Conservation (phyloP, 2,888 invertebrate genomes). For the Gymnoscelis rufifasciata region DNA sequence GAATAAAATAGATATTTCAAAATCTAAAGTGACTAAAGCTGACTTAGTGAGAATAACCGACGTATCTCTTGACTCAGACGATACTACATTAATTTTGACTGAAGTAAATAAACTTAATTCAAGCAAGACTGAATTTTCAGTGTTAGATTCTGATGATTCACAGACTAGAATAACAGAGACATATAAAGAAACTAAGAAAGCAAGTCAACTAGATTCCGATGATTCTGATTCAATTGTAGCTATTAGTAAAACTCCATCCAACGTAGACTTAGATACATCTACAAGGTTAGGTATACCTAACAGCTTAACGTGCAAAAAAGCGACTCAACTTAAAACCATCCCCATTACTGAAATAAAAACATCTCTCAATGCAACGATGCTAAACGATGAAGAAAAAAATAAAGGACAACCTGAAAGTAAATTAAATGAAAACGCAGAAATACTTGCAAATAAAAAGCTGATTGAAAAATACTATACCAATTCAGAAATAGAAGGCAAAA, state of each 20-base stretch:
- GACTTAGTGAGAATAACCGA: no score
- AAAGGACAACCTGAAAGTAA: not conserved
- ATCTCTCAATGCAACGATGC: not conserved
- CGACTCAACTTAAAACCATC: conserved; percentile 14
- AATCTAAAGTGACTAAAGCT: no score
- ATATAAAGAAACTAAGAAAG: conserved; percentile 1
- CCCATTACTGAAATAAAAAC: conserved; percentile 19
- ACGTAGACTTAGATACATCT: not conserved
- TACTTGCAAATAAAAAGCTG: no score
- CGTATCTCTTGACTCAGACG: conserved; percentile 11
- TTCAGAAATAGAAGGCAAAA: conserved; percentile 10
- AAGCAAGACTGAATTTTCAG: not conserved
- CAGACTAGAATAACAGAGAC: conserved; percentile 4
- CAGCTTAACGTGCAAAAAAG: no score
- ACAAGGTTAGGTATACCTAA: no score
- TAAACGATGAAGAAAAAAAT: not conserved
- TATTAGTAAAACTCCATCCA: not conserved
- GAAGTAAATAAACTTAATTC: not conserved
- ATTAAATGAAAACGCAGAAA: not conserved
- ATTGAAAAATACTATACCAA: not conserved
- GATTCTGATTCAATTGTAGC: conserved; percentile 1
- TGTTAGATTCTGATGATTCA: conserved; percentile 17
- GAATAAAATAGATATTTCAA: no score
- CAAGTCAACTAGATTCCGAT: conserved; percentile 6
- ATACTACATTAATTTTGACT: conserved; percentile 2